Conservation (phyloP, 2,797 vertebrate species). For the Neostethus bicornis region DNA sequence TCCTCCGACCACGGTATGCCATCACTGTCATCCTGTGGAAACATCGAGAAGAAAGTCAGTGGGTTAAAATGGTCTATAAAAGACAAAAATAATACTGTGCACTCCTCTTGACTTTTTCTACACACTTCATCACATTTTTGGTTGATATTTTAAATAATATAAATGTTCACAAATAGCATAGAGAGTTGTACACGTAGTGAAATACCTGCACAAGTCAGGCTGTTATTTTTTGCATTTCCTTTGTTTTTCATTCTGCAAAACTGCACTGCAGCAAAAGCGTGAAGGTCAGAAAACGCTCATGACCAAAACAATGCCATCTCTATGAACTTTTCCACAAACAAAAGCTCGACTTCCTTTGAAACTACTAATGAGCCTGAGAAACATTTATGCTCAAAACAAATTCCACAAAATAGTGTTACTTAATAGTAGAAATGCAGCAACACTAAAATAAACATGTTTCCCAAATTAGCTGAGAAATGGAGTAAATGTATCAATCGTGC, state of each 20-base stretch:
- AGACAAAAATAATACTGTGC: neutral
- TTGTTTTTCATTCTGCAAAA: constrained; percentile 13
- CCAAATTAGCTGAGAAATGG: constrained; percentile 8
- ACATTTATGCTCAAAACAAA: neutral
- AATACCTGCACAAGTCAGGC: neutral
- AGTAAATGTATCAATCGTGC: neutral
- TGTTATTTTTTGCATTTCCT: constrained; percentile 11
- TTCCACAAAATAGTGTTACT: neutral
- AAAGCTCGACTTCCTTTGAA: neutral
- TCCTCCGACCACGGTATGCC: constrained; percentile 99
- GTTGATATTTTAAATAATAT: neutral
- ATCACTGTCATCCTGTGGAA: constrained; percentile 94
- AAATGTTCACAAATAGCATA: neutral
- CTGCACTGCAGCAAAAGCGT: constrained; percentile 1
- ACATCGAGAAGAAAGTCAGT: constrained; percentile 25
- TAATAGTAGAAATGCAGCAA: neutral
- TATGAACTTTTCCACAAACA: constrained; percentile 5
- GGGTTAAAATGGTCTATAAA: constrained; percentile 10
- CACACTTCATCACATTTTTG: neutral
- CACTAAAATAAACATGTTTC: neutral
- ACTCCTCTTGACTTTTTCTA: neutral
- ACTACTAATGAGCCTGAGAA: constrained; percentile 11
- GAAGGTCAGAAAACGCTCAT: constrained; percentile 28
- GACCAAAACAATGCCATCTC: constrained; percentile 9
- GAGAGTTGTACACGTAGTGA: neutral